Percentiles rank a stretch among this genome's conserved stretches.
Conservation (phyloP, 2,113 vertebrate species). For the Burhinus bistriatus region DNA sequence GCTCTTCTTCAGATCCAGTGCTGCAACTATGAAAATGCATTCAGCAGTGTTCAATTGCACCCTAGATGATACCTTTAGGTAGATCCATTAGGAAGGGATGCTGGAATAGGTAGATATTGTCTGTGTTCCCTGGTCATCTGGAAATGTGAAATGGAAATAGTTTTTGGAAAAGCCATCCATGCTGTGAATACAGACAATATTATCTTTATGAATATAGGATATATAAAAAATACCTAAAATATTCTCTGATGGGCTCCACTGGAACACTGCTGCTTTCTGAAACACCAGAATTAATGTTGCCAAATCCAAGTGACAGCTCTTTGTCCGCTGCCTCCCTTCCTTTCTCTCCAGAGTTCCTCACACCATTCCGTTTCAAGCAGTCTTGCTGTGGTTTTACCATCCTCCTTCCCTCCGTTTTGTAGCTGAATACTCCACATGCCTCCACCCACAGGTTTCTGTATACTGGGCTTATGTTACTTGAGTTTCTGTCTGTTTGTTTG, state of each 20-base stretch:
- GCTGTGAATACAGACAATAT: background rate
- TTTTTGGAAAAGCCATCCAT: background rate
- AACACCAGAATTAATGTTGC: background rate
- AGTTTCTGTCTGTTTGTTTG: background rate
- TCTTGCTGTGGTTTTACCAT: background rate
- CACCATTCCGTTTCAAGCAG: background rate
- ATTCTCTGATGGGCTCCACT: conserved; percentile 6
- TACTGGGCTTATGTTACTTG: background rate
- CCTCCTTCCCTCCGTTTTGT: background rate
- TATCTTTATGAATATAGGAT: background rate
- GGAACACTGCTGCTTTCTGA: background rate
- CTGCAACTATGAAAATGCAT: background rate
- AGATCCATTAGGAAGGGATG: background rate
- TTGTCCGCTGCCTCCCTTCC: background rate
- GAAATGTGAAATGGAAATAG: background rate
- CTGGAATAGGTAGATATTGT: background rate
- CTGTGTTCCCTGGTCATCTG: background rate
- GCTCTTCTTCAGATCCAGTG: background rate
- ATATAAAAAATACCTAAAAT: background rate
- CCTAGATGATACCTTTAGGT: too few relatives aligned
- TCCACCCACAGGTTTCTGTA: background rate
- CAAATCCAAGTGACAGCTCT: background rate
- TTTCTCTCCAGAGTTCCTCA: background rate
- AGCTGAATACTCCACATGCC: background rate
- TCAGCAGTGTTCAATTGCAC: background rate